phyloP scores from a whole-genome alignment of 1,140 invertebrate species.

The Ostrea denselamellosa region DNA sequence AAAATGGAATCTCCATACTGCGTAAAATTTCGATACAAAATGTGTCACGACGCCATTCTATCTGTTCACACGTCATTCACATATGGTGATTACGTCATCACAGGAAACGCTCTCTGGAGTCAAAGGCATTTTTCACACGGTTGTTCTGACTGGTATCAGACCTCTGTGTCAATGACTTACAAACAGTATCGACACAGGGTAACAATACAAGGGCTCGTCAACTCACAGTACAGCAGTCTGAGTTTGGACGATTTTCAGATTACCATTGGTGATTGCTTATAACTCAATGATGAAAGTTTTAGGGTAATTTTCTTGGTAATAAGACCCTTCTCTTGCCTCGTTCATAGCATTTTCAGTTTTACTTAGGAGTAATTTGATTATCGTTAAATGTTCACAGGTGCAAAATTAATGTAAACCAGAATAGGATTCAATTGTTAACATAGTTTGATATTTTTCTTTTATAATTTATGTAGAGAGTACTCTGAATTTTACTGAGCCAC shows the following conservation, averaged over 20 bases:
- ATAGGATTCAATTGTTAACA: too few relatives aligned
- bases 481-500: too few relatives aligned
- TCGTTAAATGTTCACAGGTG: too few relatives aligned
- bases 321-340: too few relatives aligned
- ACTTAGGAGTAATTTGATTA: too few relatives aligned
- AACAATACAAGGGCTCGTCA: background rate
- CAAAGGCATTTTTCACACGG: background rate
- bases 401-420: too few relatives aligned
- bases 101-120: background rate
- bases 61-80: background rate
- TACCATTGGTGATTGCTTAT: background rate
- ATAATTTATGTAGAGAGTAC: too few relatives aligned
- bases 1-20: constrained; percentile 9
- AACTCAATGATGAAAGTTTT: background rate
- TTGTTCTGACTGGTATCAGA: background rate
- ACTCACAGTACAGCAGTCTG: background rate
- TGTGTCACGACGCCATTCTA: background rate
- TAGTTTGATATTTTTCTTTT: too few relatives aligned
- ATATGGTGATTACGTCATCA: constrained; percentile 12
- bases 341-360: too few relatives aligned
- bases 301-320: too few relatives aligned
- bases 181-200: background rate
- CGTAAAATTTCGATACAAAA: constrained; percentile 6
- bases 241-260: background rate
- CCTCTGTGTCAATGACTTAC: background rate